Conservation (phyloP, 30 jellyfish, hydroid and myxozoan genomes). For the Pseudorhiza aurosa region DNA sequence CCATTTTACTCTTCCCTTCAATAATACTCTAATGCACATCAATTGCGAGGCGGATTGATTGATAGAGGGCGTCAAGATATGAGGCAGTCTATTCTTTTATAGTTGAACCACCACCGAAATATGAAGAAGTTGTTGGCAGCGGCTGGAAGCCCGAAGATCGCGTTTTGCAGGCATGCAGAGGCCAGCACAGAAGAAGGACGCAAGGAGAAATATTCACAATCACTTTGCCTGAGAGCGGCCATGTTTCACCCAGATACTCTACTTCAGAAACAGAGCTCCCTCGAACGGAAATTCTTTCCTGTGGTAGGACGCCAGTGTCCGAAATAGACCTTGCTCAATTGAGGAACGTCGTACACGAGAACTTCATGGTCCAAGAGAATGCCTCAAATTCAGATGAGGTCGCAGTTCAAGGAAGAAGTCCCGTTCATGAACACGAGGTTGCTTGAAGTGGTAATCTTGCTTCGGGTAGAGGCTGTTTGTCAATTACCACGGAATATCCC, state of each 20-base stretch:
- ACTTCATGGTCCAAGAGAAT: neutral
- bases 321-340: neutral
- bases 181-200: neutral
- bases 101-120: constrained; percentile 30
- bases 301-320: neutral
- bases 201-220: neutral
- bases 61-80: too few relatives aligned
- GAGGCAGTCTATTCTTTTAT: too few relatives aligned
- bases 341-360: neutral
- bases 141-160: constrained; percentile 2
- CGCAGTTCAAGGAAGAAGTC: neutral
- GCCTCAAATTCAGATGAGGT: neutral
- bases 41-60: too few relatives aligned
- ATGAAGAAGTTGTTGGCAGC: neutral
- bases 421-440: neutral
- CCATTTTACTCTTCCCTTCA: too few relatives aligned
- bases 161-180: neutral
- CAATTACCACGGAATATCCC: too few relatives aligned
- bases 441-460: too few relatives aligned
- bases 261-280: too few relatives aligned
- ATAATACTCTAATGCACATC: too few relatives aligned
- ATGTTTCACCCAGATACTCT: neutral
- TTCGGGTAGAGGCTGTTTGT: too few relatives aligned
- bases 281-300: too few relatives aligned
- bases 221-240: neutral